A percentile compares a stretch with the other conserved stretches of the same genome.
Evolutionary conservation across 2,113 vertebrate genomes (phyloP).

Genomic region (Eidolon helvum): DNA sequence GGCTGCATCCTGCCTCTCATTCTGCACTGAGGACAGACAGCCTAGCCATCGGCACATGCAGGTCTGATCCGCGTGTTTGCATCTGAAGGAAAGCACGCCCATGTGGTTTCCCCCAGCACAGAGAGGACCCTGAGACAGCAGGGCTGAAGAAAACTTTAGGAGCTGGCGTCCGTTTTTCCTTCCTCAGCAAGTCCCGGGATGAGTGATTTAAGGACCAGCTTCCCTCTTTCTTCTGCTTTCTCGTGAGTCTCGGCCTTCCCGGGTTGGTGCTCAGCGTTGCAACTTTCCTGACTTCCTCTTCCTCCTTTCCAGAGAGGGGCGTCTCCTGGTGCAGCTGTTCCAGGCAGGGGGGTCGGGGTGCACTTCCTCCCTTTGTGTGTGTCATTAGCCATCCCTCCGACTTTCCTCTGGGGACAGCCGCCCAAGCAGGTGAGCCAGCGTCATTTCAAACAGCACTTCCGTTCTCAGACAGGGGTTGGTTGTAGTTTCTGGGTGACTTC

Average conservation of each 20-base stretch:
- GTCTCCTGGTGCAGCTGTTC: slow-evolving; percentile 47
- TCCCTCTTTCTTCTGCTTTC: background rate
- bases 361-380: slow-evolving; percentile 68
- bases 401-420: background rate
- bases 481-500: background rate
- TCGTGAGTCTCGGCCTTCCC: background rate
- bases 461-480: background rate
- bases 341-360: background rate
- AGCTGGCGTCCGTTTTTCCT: background rate
- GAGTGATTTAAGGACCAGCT: background rate
- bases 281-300: slow-evolving; percentile 49
- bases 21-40: too few species aligned
- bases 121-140: background rate
- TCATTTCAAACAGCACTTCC: background rate
- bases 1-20: background rate
- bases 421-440: background rate
- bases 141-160: too few species aligned
- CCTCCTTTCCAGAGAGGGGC: background rate
- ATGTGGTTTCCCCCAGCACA: background rate
- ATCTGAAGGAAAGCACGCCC: background rate
- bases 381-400: background rate
- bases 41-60: background rate
- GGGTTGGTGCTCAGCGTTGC: background rate
- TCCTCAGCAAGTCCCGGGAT: background rate
- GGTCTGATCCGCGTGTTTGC: background rate